Evolutionary conservation across 2,888 invertebrate species (phyloP).

Genomic region (Thereva unica): DNA sequence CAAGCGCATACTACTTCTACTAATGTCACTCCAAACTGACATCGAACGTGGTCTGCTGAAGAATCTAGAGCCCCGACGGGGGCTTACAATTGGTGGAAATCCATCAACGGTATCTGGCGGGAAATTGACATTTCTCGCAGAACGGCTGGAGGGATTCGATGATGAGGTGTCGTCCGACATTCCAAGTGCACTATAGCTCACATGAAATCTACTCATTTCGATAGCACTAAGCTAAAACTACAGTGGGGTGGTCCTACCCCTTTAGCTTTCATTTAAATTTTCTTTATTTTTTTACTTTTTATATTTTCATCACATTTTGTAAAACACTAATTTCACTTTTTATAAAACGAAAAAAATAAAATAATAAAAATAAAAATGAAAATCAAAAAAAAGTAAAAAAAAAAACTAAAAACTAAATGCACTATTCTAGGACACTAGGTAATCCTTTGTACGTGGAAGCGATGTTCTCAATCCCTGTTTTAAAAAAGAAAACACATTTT

Average conservation of each 20-base stretch:
- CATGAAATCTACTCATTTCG: slow-evolving; percentile 58
- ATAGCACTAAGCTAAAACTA: slow-evolving; percentile 13
- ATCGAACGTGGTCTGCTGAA: slow-evolving; percentile 71
- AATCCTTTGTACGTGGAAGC: no score
- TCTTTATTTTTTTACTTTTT: slow-evolving; percentile 6
- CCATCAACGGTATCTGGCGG: slow-evolving; percentile 49
- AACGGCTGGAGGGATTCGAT: slow-evolving; percentile 54
- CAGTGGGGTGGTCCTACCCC: slow-evolving; percentile 6
- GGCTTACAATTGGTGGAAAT: slow-evolving; percentile 48
- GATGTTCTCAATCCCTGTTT: no score
- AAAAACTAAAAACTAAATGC: no score
- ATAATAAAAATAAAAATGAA: no score
- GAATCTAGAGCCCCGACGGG: slow-evolving; percentile 54
- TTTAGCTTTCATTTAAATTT: slow-evolving; percentile 20
- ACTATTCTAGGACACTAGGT: no score
- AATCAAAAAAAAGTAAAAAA: no score
- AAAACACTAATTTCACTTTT: slow-evolving; percentile 11
- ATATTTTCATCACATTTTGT: slow-evolving; percentile 5
- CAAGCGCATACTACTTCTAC: slow-evolving; percentile 79
- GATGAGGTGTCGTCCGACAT: slow-evolving; percentile 59
- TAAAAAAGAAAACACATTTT: no score
- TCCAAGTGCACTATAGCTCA: slow-evolving; percentile 58
- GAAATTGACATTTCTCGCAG: slow-evolving; percentile 56
- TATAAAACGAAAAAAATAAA: neutral
- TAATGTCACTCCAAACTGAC: slow-evolving; percentile 88